Evolutionary conservation across 2,888 invertebrate species (phyloP), one percentile per base, ranked within the genome.

Genomic region (Phragmatobia fuliginosa): DNA sequence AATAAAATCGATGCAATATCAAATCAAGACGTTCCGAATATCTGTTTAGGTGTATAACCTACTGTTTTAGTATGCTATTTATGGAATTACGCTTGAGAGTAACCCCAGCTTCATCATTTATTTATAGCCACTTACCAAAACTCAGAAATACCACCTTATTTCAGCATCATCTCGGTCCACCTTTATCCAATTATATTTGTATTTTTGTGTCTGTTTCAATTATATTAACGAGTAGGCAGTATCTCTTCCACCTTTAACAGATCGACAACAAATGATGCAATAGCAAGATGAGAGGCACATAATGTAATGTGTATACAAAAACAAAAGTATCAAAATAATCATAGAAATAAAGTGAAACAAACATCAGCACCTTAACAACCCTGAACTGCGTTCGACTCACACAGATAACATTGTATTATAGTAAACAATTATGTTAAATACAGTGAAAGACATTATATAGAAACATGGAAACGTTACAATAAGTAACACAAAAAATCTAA

Each of bases 171-270:
- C 79, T 75, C 77, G 77, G 75, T 78, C 81, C 80, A 73, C 82
- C 78, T 78, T 75, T 72, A 76, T 85, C 83, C 83, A 75, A 75
- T 78, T 77, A 76, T 74, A 78, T 82, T 80, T 79, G 82, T 80
- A 81, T 81, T 82, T 84, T 83, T 83, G 82, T 85, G 85, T 83
- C 84, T 81, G 80, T 86, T 81, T 83, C 81, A 79, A 83, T 74
- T 74, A 81, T 81, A 84, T 82, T 84, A 82, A 84, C 79, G 83
- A 84, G 83, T 83, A 81, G 80, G 85, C 82, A 77, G 79, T 80
- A 82, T 76, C 73, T 89, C 90, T 85, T 86, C 85, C 89, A 94
- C 94, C 94, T 94, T 94, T 87, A 94, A 94, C 94, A 94, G 91
- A 94, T 86, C 89, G 92, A 92, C 89, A 93, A 92, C 87, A 90